Evolutionary conservation across 2,797 vertebrate species (phyloP).

Genomic region (Coregonus suidteri): DNA sequence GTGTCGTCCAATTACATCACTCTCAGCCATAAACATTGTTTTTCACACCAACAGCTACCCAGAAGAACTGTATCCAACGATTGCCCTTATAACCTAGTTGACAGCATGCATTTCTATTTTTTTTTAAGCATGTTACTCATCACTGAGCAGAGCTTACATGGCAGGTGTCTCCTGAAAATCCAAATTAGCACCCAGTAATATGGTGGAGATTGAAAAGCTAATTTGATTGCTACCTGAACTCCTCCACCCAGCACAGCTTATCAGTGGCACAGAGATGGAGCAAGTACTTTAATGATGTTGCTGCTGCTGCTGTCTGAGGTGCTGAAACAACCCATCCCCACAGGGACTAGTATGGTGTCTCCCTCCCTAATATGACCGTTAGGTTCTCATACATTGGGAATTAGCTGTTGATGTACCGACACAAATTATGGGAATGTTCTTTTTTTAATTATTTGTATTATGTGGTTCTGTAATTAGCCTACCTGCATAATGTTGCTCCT

Average conservation of each 20-base stretch:
- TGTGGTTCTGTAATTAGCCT: not conserved
- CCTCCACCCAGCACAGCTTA: conserved; percentile 47
- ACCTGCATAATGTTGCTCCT: not conserved
- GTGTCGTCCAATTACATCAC: too few species aligned
- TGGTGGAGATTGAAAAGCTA: conserved; percentile 56
- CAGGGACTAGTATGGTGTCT: not conserved
- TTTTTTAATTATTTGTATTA: not conserved
- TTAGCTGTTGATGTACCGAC: too few species aligned
- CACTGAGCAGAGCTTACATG: conserved; percentile 27
- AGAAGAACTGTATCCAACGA: not conserved
- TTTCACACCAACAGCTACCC: not conserved
- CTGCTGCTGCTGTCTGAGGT: conserved; percentile 70
- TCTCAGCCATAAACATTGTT: too few species aligned
- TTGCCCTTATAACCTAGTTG: not conserved
- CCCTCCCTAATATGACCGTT: not conserved
- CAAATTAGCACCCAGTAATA: conserved; percentile 20
- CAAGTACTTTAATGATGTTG: conserved; percentile 63
- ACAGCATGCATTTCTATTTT: not conserved
- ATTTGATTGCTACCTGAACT: conserved; percentile 71
- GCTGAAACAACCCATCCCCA: conserved; percentile 55
- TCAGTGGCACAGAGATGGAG: conserved; percentile 26
- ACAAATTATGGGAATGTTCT: not conserved
- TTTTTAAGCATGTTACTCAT: not conserved
- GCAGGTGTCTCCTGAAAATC: conserved; percentile 16
- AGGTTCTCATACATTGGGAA: not conserved